phyloP scores from a whole-genome alignment of 2,113 vertebrate genomes.

The Gracilinanus agilis region DNA sequence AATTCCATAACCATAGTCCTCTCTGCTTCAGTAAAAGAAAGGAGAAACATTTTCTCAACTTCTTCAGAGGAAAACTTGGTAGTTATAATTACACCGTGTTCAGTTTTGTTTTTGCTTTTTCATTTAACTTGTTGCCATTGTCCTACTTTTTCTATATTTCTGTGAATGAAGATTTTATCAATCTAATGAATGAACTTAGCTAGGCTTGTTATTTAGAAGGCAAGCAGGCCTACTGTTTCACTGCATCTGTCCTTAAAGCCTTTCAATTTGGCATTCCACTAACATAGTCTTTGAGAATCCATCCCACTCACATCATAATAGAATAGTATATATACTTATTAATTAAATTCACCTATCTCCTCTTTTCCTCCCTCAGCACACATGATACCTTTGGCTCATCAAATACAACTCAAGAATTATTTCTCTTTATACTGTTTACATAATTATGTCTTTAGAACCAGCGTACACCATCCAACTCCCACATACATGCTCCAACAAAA shows the following conservation, averaged over 20 bases:
- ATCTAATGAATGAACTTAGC: not conserved
- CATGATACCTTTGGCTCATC: not conserved
- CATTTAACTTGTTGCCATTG: not conserved
- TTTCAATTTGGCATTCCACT: not conserved
- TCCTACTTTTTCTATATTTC: not conserved
- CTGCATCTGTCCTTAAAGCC: not conserved
- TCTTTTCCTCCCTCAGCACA: not conserved
- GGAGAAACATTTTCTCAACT: not conserved
- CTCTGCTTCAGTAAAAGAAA: not conserved
- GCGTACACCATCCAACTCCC: not conserved
- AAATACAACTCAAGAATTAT: not conserved
- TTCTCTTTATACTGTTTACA: constrained; percentile 7
- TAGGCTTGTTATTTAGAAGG: not conserved
- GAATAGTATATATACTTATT: not conserved
- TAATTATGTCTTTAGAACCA: constrained; percentile 23
- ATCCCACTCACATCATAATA: constrained; percentile 11
- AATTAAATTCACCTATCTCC: not conserved
- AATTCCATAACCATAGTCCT: not conserved
- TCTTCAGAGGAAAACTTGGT: not conserved
- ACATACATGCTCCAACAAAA: not conserved
- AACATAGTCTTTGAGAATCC: not conserved
- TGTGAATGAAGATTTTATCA: not conserved
- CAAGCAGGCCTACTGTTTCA: not conserved
- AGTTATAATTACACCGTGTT: not conserved
- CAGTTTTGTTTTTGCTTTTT: not conserved